phyloP scores from a whole-genome alignment of 2,888 invertebrate species.

The Drosophila neonasuta region DNA sequence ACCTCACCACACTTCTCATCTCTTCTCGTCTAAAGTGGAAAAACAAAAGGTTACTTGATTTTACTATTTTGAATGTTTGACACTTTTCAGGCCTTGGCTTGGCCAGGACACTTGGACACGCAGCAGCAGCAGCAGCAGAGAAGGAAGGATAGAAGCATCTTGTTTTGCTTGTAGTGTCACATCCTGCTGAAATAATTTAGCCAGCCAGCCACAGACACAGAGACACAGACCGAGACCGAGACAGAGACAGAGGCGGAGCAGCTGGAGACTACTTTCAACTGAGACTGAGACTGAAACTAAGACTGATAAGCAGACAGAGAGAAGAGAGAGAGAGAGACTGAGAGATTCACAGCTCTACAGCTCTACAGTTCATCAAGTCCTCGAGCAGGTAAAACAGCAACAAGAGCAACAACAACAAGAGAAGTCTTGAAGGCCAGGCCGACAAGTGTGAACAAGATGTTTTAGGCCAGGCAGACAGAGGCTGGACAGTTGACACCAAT shows the following conservation, averaged over 20 bases:
- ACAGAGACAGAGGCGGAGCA: not conserved
- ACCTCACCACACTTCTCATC: not conserved
- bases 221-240: constrained; percentile 6
- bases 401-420: not conserved
- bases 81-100: constrained; percentile 74
- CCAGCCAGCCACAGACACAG: constrained; percentile 44
- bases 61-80: constrained; percentile 82
- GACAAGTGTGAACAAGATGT: constrained; percentile 82
- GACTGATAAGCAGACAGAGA: not conserved
- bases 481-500: constrained; percentile 70
- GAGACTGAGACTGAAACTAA: not conserved
- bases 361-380: constrained; percentile 1
- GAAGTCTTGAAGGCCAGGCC: constrained; percentile 36
- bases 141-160: constrained; percentile 56
- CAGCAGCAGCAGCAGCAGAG: not conserved
- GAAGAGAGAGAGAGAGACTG: not conserved
- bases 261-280: too few relatives aligned
- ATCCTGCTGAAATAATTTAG: constrained; percentile 76
- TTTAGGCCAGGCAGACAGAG: constrained; percentile 73
- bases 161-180: constrained; percentile 75
- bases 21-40: constrained; percentile 43
- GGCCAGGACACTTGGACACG: constrained; percentile 2
- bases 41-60: constrained; percentile 81
- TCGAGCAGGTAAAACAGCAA: not conserved
- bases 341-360: not conserved